These are phyloP conservation scores for Phalera bucephala DNA, from an alignment of 2,888 invertebrate species.

Conservation along the genomic window DNA sequence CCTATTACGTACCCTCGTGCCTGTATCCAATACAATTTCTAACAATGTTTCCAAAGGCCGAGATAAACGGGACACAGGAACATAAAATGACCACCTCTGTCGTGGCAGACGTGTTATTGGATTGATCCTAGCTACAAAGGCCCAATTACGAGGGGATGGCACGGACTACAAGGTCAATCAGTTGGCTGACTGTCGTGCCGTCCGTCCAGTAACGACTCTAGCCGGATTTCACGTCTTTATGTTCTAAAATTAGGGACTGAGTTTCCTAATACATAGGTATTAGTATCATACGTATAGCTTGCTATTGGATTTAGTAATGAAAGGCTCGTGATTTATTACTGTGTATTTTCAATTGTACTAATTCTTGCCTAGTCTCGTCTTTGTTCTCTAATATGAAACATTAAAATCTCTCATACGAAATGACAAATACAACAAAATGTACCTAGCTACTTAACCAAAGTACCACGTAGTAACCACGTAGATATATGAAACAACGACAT, in stretches of 20 bases:
- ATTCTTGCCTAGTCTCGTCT: too few species aligned
- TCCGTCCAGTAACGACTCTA: slow-evolving; percentile 36
- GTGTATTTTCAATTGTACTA: too few species aligned
- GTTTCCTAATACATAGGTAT: slow-evolving; percentile 19
- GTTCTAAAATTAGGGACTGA: slow-evolving; percentile 17
- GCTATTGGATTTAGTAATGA: too few species aligned
- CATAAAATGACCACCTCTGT: slow-evolving; percentile 48
- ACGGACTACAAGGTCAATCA: slow-evolving; percentile 64
- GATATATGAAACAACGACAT: too few species aligned
- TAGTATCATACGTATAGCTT: too few species aligned
- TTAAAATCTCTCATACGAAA: too few species aligned
- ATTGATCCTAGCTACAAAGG: slow-evolving; percentile 69
- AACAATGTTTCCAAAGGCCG: slow-evolving; percentile 24
- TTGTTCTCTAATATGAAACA: too few species aligned
- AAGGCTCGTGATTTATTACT: too few species aligned
- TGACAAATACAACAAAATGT: too few species aligned
- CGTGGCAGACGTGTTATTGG: slow-evolving; percentile 54
- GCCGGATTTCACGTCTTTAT: slow-evolving; percentile 25
- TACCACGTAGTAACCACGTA: too few species aligned
- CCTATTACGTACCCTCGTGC: too few species aligned
- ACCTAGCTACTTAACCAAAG: too few species aligned
- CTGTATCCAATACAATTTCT: slow-evolving; percentile 4
- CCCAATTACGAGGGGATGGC: slow-evolving; percentile 64
- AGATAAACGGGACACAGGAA: slow-evolving; percentile 38
- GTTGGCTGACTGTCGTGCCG: slow-evolving; percentile 20